phyloP scores from a whole-genome alignment of 2,113 vertebrate genomes.

The Trogon surrucura region DNA sequence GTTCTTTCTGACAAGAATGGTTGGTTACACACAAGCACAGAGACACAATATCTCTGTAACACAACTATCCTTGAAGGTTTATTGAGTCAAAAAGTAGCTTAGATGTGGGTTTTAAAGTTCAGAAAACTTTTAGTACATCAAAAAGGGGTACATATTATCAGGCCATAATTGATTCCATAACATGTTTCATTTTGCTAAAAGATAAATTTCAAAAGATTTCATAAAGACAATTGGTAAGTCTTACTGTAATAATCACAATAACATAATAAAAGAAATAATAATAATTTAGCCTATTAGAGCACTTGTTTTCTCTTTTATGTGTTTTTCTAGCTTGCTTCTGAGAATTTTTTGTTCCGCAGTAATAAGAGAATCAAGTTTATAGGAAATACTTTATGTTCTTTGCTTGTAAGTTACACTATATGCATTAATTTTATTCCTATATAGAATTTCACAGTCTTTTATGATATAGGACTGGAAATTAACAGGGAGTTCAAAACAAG shows the following conservation, averaged over 20 bases:
- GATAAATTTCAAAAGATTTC: not conserved
- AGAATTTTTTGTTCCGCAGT: not conserved
- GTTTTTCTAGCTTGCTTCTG: not conserved
- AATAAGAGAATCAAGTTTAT: not conserved
- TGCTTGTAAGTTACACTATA: not conserved
- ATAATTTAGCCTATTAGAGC: not conserved
- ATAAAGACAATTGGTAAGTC: not conserved
- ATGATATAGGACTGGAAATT: not conserved
- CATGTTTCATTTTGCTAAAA: not conserved
- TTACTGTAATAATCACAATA: not conserved
- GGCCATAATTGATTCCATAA: not conserved
- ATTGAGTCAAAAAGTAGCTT: not conserved
- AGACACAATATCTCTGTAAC: not conserved
- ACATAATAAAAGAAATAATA: not conserved
- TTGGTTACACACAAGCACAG: conserved; percentile 19
- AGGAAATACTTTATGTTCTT: not conserved
- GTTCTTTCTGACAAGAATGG: conserved; percentile 44
- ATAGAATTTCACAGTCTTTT: not conserved
- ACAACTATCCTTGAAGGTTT: not conserved
- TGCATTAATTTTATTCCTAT: not conserved
- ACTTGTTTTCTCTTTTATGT: not conserved
- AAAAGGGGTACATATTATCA: not conserved
- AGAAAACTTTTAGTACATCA: not conserved
- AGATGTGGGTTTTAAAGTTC: not conserved
- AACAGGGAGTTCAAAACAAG: not conserved